These are phyloP conservation scores for Nyctibius bracteatus DNA, from an alignment of 2,113 vertebrate species.

Conservation along the genomic window DNA sequence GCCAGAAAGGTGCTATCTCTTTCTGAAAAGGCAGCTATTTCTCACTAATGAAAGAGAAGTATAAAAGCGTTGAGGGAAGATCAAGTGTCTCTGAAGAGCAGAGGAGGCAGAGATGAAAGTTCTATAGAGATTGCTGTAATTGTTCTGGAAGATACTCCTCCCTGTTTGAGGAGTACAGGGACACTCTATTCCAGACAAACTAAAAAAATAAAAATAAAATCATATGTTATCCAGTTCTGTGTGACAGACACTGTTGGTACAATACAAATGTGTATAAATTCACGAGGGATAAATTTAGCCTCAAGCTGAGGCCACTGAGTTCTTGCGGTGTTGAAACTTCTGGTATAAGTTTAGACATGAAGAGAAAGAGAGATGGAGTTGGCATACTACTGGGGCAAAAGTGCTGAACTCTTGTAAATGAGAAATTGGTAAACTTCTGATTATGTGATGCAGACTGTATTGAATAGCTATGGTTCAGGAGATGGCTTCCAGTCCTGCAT, in stretches of 20 bases:
- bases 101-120: not conserved
- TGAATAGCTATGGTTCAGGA: not conserved
- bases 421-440: not conserved
- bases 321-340: not conserved
- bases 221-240: not conserved
- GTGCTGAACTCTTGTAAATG: not conserved
- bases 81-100: not conserved
- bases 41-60: not conserved
- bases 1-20: not conserved
- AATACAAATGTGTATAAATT: not conserved
- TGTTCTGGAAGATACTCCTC: not conserved
- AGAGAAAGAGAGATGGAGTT: not conserved
- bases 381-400: not conserved
- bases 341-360: not conserved
- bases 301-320: not conserved
- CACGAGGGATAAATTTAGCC: not conserved
- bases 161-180: not conserved
- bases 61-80: not conserved
- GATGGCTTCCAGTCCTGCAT: not conserved
- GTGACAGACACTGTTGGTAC: not conserved
- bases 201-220: not conserved
- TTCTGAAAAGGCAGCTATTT: slow-evolving; percentile 8
- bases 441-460: not conserved
- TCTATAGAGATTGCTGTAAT: not conserved
- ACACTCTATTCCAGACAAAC: not conserved